Conservation (phyloP, 2,888 invertebrate genomes). For the Oxycera nigricornis region DNA sequence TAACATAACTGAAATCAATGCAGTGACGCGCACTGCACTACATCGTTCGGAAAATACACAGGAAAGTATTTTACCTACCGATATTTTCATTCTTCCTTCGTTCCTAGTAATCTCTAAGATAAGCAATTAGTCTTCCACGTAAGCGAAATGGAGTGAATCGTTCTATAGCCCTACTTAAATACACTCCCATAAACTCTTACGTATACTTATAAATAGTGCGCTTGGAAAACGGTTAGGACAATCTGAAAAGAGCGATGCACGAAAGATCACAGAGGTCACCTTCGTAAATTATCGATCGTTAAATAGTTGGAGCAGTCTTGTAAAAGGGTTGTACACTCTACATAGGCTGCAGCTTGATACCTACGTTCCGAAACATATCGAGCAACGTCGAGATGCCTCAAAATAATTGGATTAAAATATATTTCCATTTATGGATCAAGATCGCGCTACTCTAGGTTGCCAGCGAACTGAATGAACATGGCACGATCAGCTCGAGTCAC, state of each 20-base stretch:
- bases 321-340: conserved; percentile 24
- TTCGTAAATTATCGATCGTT: conserved; percentile 42
- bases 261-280: conserved; percentile 40
- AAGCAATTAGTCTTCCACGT: conserved; percentile 40
- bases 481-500: conserved; percentile 20
- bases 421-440: conserved; percentile 42
- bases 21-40: neutral
- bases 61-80: neutral
- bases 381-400: conserved; percentile 35
- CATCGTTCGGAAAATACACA: neutral
- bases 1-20: neutral
- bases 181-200: conserved; percentile 1
- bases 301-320: conserved; percentile 38
- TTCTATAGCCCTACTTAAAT: neutral
- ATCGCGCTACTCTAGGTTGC: conserved; percentile 29
- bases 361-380: neutral
- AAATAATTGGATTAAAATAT: conserved; percentile 42
- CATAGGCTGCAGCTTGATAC: conserved; percentile 5
- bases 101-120: conserved; percentile 36
- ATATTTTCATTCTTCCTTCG: neutral
- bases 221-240: conserved; percentile 37
- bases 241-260: conserved; percentile 42
- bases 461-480: conserved; percentile 28
- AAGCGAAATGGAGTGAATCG: conserved; percentile 37
- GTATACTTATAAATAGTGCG: conserved; percentile 23